Conservation (phyloP, 2,113 vertebrate genomes). For the Lucifuga dentata region DNA sequence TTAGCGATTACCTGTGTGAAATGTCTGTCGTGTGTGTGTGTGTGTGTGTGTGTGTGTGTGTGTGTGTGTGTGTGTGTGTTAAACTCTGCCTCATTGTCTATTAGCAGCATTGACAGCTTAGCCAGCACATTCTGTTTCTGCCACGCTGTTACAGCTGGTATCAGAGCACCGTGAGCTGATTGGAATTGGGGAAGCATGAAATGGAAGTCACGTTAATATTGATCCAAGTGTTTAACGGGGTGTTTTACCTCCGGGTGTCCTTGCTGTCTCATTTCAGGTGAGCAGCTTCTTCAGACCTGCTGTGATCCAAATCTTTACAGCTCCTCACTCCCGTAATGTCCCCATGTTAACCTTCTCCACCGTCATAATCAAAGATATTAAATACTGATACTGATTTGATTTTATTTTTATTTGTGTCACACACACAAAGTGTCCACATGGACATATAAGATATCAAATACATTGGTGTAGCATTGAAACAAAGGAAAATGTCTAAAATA, state of each 20-base stretch:
- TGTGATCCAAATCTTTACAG: no score
- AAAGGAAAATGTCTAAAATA: no score
- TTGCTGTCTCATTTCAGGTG: conserved; percentile 88
- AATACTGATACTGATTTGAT: conserved; percentile 30
- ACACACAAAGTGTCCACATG: no score
- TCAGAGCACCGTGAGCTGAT: conserved; percentile 93
- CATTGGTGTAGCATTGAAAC: no score
- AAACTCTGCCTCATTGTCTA: conserved; percentile 87
- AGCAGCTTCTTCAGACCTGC: conserved; percentile 81
- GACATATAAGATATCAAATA: no score
- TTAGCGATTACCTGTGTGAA: conserved; percentile 8
- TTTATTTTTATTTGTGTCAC: no score
- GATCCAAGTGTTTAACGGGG: conserved; percentile 93
- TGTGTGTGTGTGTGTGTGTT: conserved; percentile 41
- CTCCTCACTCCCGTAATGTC: conserved; percentile 54
- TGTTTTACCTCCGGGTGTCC: conserved; percentile 93
- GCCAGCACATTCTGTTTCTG: conserved; percentile 90
- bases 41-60: background rate
- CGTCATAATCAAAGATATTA: conserved; percentile 49
- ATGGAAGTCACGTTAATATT: conserved; percentile 99
- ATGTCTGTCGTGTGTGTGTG: background rate
- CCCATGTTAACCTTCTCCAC: conserved; percentile 52
- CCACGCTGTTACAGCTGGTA: conserved; percentile 90
- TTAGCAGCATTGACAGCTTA: conserved; percentile 94
- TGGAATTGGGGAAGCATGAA: conserved; percentile 99